A percentile compares a stretch with the other conserved stretches of the same genome.
Conservation (phyloP, 2,113 vertebrate genomes). For the Struthio camelus region DNA sequence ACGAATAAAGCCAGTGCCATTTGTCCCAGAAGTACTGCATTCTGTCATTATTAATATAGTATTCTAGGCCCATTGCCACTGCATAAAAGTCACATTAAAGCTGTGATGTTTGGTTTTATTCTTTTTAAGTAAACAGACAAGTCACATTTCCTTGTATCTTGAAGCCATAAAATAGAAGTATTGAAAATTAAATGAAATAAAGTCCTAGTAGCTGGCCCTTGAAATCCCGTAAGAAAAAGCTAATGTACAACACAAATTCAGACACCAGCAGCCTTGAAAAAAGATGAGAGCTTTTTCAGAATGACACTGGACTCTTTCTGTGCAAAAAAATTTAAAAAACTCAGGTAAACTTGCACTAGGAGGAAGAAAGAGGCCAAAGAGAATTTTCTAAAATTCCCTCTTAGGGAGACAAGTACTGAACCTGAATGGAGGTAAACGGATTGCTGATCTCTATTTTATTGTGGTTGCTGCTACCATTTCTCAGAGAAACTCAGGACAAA, state of each 20-base stretch:
- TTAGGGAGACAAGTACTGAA: neutral
- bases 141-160: slow-evolving; percentile 22
- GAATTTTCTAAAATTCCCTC: neutral
- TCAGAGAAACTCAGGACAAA: neutral
- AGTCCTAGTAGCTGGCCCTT: neutral
- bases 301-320: neutral
- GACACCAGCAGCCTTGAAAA: slow-evolving; percentile 28
- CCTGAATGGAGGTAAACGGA: neutral
- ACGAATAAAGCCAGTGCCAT: neutral
- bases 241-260: slow-evolving; percentile 23
- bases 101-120: slow-evolving; percentile 7
- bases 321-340: neutral
- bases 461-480: neutral
- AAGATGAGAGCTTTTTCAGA: slow-evolving; percentile 8
- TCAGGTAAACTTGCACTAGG: neutral
- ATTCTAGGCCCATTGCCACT: neutral
- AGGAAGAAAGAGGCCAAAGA: neutral
- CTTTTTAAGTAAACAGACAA: slow-evolving; percentile 39
- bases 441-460: neutral
- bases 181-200: slow-evolving; percentile 54
- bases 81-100: slow-evolving; percentile 31
- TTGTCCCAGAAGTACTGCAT: neutral
- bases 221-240: slow-evolving; percentile 24
- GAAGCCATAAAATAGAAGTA: slow-evolving; percentile 9
- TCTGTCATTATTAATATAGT: neutral